phyloP scores from a whole-genome alignment of 2,888 invertebrate species.

The Dasypolia templi region DNA sequence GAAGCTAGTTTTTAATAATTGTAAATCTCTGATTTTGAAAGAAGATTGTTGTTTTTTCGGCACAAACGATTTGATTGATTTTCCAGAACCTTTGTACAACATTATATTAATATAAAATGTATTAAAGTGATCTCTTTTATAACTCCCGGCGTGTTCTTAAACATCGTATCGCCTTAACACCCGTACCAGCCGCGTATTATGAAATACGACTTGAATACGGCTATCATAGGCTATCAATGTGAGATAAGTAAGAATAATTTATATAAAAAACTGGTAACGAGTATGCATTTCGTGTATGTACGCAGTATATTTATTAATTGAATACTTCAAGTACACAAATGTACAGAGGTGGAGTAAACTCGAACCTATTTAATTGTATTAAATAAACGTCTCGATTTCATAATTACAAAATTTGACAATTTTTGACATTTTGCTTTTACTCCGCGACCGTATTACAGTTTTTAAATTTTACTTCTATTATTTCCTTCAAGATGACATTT shows the following conservation, averaged over 20 bases:
- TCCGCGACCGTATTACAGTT: no score
- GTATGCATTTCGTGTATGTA: neutral
- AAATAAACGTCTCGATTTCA: neutral
- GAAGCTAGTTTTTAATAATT: no score
- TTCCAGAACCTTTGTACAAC: neutral
- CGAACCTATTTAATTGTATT: neutral
- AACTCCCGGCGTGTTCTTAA: constrained; percentile 64
- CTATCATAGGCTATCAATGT: neutral
- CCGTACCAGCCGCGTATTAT: constrained; percentile 60
- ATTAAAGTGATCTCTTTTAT: neutral
- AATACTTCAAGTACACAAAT: no score
- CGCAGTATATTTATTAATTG: neutral
- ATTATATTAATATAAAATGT: neutral
- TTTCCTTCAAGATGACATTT: neutral
- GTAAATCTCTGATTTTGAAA: neutral
- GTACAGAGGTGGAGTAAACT: neutral
- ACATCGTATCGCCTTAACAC: constrained; percentile 83
- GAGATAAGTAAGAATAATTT: neutral
- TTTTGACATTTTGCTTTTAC: neutral
- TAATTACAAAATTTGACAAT: neutral
- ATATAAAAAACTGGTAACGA: neutral
- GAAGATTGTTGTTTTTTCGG: no score
- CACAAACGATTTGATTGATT: no score
- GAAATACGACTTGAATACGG: constrained; percentile 20
- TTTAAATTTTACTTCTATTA: neutral